Percentiles rank a stretch among this genome's conserved stretches.
Evolutionary conservation across 2,888 invertebrate genomes (phyloP).

Genomic region (Bimastos eiseni): DNA sequence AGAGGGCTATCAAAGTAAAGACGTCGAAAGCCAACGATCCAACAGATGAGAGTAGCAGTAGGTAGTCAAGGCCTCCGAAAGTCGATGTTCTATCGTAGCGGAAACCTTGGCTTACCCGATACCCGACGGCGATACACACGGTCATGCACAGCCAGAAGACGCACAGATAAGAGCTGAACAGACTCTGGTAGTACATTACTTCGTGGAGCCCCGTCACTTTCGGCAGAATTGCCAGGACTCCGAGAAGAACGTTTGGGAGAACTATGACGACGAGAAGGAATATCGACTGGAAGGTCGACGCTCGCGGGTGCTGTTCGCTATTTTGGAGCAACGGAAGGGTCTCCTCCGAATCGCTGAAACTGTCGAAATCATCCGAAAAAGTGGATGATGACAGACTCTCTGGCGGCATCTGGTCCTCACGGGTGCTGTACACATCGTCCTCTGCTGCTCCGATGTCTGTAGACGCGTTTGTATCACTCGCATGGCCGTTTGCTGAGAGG

Average conservation of each 20-base stretch:
- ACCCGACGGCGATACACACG: slow-evolving; percentile 1
- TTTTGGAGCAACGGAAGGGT: background rate
- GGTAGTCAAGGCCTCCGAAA: slow-evolving; percentile 28
- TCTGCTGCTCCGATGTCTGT: background rate
- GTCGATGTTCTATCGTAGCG: background rate
- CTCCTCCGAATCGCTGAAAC: background rate
- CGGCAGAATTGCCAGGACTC: slow-evolving; percentile 22
- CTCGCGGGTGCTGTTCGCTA: background rate
- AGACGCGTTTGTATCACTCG: background rate
- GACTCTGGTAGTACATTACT: background rate
- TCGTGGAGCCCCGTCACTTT: background rate
- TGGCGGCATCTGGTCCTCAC: background rate
- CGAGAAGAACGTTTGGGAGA: slow-evolving; percentile 22
- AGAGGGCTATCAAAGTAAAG: background rate
- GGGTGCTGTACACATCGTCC: background rate
- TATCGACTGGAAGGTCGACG: background rate
- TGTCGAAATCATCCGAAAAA: background rate
- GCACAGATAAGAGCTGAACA: background rate
- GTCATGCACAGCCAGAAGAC: slow-evolving; percentile 25
- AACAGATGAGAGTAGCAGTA: slow-evolving; percentile 8
- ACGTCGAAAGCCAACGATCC: slow-evolving; percentile 9
- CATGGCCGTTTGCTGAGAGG: background rate
- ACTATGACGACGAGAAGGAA: slow-evolving; percentile 24
- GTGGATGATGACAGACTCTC: background rate
- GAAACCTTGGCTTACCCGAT: background rate